Evolutionary conservation across 2,797 vertebrate species (phyloP).

Genomic region (Macropodus opercularis): DNA sequence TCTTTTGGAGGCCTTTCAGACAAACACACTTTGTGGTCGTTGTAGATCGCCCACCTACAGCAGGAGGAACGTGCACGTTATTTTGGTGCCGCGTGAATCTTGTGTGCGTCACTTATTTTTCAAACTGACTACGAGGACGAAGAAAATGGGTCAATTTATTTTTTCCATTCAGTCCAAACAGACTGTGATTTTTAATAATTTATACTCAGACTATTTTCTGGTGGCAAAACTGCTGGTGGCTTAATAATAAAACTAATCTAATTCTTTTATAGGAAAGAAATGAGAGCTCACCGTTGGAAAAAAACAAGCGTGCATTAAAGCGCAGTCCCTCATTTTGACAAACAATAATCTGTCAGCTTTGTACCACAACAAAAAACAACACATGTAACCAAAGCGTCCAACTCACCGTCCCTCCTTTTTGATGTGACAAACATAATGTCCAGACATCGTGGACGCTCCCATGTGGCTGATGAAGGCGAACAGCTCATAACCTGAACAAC

Average conservation of each 20-base stretch:
- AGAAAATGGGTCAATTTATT: constrained; percentile 10
- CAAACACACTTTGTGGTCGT: constrained; percentile 97
- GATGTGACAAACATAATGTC: constrained; percentile 97
- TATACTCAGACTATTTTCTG: constrained; percentile 6
- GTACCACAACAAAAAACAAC: background rate
- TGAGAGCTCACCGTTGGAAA: background rate
- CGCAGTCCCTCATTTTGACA: background rate
- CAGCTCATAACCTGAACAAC: constrained; percentile 89
- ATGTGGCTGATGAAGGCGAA: constrained; percentile 99
- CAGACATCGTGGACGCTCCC: constrained; percentile 98
- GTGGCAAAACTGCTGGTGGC: constrained; percentile 2
- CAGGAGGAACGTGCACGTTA: background rate
- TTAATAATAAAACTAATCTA: background rate
- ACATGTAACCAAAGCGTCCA: background rate
- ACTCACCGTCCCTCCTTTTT: constrained; percentile 97
- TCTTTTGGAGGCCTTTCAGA: constrained; percentile 97
- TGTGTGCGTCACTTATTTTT: background rate
- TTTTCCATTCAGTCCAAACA: constrained; percentile 10
- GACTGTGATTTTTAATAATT: constrained; percentile 11
- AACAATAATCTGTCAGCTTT: constrained; percentile 5
- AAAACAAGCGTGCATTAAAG: constrained; percentile 3
- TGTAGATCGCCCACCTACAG: constrained; percentile 98
- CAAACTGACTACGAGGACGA: background rate
- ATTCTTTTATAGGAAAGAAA: background rate
- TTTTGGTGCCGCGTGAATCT: background rate